These are phyloP conservation scores for Micropterix aruncella DNA, from an alignment of 2,888 invertebrate species.

Conservation along the genomic window DNA sequence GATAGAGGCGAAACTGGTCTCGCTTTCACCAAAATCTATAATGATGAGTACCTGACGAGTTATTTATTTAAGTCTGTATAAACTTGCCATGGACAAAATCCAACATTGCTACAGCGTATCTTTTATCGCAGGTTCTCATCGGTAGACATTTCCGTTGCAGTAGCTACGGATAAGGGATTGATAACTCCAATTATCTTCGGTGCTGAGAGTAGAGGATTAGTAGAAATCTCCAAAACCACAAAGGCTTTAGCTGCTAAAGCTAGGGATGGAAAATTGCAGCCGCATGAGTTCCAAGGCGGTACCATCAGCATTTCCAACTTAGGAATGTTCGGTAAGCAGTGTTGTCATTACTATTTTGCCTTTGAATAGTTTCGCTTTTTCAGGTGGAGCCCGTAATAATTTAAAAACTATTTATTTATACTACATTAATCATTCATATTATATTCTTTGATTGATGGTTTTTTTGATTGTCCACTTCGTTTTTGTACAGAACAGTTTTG, in stretches of 20 bases:
- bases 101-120: no score
- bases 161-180: slow-evolving; percentile 86
- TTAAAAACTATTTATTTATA: no score
- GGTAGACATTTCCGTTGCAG: slow-evolving; percentile 95
- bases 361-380: background rate
- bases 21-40: no score
- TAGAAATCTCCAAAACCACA: slow-evolving; percentile 68
- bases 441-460: no score
- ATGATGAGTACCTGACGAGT: no score
- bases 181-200: slow-evolving; percentile 93
- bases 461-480: no score
- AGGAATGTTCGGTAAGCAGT: slow-evolving; percentile 71
- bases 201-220: slow-evolving; percentile 80
- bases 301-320: slow-evolving; percentile 90
- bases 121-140: slow-evolving; percentile 69
- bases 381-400: no score
- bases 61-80: no score
- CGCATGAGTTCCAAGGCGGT: slow-evolving; percentile 93
- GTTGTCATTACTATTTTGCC: background rate
- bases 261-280: slow-evolving; percentile 76
- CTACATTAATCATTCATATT: no score
- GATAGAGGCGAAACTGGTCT: no score
- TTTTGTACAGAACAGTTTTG: no score
- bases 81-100: no score
- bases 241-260: slow-evolving; percentile 76